Evolutionary conservation across 2,888 invertebrate genomes (phyloP).

Genomic region (Nezara viridula): DNA sequence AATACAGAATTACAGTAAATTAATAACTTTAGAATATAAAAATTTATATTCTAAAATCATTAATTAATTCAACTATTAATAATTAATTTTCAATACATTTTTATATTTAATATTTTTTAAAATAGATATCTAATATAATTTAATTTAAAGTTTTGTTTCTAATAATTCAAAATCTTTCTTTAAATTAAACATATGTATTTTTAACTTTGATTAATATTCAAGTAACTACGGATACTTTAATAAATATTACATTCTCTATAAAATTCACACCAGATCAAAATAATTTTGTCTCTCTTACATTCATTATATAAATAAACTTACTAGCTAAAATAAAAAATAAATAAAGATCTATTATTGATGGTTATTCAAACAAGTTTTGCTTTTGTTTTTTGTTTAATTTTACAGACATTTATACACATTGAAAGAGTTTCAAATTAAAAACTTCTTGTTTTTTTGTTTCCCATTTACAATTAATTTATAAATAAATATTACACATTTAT

Average conservation of each 20-base stretch:
- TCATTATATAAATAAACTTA: constrained; percentile 1
- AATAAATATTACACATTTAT: constrained; percentile 49
- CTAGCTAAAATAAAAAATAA: constrained; percentile 27
- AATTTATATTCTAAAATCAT: background rate
- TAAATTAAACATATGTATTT: background rate
- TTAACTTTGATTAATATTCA: constrained; percentile 2
- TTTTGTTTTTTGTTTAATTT: constrained; percentile 10
- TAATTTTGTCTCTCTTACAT: background rate
- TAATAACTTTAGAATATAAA: constrained; percentile 16
- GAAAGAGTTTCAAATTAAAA: constrained; percentile 4
- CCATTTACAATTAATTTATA: constrained; percentile 43
- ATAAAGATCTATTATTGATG: constrained; percentile 16
- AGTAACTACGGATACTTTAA: background rate
- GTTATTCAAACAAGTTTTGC: background rate
- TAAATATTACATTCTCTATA: constrained; percentile 14
- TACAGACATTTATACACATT: constrained; percentile 9
- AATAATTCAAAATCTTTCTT: background rate
- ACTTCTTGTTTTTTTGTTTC: constrained; percentile 2
- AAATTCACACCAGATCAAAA: constrained; percentile 23
- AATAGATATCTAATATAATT: background rate
- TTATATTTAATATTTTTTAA: background rate
- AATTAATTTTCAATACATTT: background rate
- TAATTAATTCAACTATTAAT: background rate
- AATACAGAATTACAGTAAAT: constrained; percentile 11
- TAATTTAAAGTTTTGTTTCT: background rate